Evolutionary conservation across 2,888 invertebrate species (phyloP), one percentile per base, ranked within the genome.

Genomic region (Oegoconia quadripuncta): DNA sequence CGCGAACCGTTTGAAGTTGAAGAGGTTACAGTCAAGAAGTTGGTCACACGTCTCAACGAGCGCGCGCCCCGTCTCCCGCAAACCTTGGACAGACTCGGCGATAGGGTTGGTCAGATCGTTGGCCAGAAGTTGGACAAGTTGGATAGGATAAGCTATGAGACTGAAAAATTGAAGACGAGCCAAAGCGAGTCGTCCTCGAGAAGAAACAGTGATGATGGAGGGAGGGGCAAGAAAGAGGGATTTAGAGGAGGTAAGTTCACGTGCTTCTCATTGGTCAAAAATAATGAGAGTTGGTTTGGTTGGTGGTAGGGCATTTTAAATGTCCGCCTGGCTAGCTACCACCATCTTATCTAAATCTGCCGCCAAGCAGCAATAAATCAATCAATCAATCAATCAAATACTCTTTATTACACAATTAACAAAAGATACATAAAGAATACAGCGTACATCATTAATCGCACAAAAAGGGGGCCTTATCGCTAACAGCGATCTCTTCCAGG

Each of bases 101-200:
- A 41, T 13, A 34, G 23, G 6, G 15, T 36, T 12, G 36, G 41
- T 11, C 20, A 39, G 15, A 34, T 23, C 3, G 15, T 36, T 12
- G 36, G 41, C 13, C 20, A 39, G 2, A 34, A 29, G 3, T 17
- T 37, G 11, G 42, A 34, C 9, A 42, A 41, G 3, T 40, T 78
- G 30, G 83, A 79, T 34, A 61, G 65, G 18, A 72, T 82, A 1
- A 79, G 73, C 8, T 82, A 66, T 47, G 86, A 84, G 47, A 82
- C 74, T 39, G 84, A 86, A 39, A 68, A 64, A 6, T 40, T 77
- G 18, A 75, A 56, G 16, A 66, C 55, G 7, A 78, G 74, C 43
- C 74, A 73, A 0, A 86, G 84, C 39, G 82, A 77, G 26, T 44
- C 61, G 2, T 84, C 86, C 35, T 84, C 83, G 27, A 74, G 84